These are phyloP conservation scores for Pseudorasbora parva DNA, from an alignment of 2,113 vertebrate genomes.

Conservation along the genomic window DNA sequence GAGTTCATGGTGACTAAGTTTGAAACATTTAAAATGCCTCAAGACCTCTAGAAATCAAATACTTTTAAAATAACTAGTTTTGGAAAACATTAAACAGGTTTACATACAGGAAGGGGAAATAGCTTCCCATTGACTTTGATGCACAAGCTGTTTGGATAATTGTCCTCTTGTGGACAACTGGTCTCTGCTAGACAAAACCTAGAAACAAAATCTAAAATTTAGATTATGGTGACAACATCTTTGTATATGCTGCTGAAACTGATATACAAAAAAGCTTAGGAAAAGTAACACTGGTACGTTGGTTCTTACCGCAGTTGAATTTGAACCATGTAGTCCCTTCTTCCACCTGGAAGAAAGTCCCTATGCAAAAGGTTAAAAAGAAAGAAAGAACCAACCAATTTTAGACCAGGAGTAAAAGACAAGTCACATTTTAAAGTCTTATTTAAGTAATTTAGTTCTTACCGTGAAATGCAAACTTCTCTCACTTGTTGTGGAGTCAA, in stretches of 20 bases:
- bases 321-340: constrained; percentile 95
- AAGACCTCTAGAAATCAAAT: background rate
- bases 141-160: constrained; percentile 93
- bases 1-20: background rate
- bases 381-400: background rate
- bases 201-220: constrained; percentile 13
- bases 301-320: constrained; percentile 88
- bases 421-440: background rate
- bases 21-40: background rate
- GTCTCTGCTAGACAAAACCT: constrained; percentile 97
- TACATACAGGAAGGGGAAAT: constrained; percentile 92
- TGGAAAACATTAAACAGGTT: constrained; percentile 2
- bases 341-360: constrained; percentile 93
- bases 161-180: constrained; percentile 96
- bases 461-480: constrained; percentile 98
- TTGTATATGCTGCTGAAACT: background rate
- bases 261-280: background rate
- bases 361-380: constrained; percentile 69
- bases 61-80: background rate
- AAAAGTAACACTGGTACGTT: background rate
- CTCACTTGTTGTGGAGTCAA: constrained; percentile 97
- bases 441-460: constrained; percentile 52
- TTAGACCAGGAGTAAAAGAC: background rate
- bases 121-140: constrained; percentile 98
- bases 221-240: background rate